Base-by-base conservation (phyloP, 2,113 vertebrate species). In the Rhinichthys klamathensis region DNA sequence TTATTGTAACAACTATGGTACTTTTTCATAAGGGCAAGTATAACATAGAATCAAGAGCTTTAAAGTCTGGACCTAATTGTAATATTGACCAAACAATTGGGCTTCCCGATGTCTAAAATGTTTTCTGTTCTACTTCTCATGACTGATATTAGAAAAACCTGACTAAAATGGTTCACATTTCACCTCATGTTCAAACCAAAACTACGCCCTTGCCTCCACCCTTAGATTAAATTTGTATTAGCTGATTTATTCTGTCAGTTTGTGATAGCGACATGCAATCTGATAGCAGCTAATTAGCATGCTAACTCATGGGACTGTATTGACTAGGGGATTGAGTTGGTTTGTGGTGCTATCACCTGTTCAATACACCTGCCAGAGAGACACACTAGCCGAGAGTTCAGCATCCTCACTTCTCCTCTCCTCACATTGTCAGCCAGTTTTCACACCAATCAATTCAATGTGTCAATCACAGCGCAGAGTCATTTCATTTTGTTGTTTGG, bases 251-350 rank as follows among this genome's bases (percentile, higher is more conserved):
- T 91, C 90, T 88, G 89, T 87, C 90, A 85, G 88, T 82, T 85
- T 87, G 89, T 76, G 91, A 92, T 90, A 91, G 91, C 86, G 84
- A 88, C 85, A 61, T 78, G 75, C 41, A 83, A 91, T 92, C 90
- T 90, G 91, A 92, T 91, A 90, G 88, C 15, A 58, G 78, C 87
- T 91, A 90, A 91, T 92, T 92, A 91, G 86, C 90, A 92, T 92
- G 89, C 92, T 90, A 90, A 91, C 90, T 87, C 84, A 46, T 11
- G 25, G 41, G 78, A 82, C 85, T 89, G 87, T 88, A 90, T 87
- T 77, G 90, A 87, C 87, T 85, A 89, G 86, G 88, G 85, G 88
- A 89, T 89, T 90, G 81, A 69, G 80, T 80, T 75, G 18, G 80
- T 21, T 85, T 88, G 72, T 61, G 56, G 82, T 75, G 80, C 75